phyloP scores from a whole-genome alignment of 2,888 invertebrate species.

The Stomorhina lunata region DNA sequence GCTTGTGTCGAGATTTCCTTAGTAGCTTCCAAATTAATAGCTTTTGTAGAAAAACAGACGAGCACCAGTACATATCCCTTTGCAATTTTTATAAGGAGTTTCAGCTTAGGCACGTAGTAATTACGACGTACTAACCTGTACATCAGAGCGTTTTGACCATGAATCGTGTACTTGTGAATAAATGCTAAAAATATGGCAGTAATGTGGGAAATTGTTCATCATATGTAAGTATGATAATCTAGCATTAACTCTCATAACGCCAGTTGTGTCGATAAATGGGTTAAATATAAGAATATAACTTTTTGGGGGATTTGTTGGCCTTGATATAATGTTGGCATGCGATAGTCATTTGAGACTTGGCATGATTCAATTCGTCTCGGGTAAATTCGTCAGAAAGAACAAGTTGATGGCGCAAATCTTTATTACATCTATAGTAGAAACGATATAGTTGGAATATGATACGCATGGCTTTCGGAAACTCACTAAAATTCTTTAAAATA shows the following conservation, averaged over 20 bases:
- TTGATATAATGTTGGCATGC: conserved; percentile 4
- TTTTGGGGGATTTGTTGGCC: neutral
- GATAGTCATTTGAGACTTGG: neutral
- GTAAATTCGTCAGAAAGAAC: neutral
- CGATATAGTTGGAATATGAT: too few species aligned
- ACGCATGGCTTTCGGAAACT: neutral
- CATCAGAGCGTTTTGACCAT: conserved; percentile 5
- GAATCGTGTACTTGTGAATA: neutral
- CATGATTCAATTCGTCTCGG: neutral
- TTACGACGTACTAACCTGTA: neutral
- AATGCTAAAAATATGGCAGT: neutral
- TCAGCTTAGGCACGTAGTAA: neutral
- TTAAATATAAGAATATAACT: conserved; percentile 7
- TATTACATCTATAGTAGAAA: too few species aligned
- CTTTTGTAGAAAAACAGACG: neutral
- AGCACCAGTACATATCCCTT: neutral
- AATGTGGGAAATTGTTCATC: conserved; percentile 2
- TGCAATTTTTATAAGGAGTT: neutral
- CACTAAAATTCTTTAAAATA: neutral
- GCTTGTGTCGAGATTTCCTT: conserved; percentile 45
- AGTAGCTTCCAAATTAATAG: conserved; percentile 12
- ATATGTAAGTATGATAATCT: neutral
- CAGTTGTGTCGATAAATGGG: neutral
- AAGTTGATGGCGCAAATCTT: neutral
- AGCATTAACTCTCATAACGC: conserved; percentile 1